These are phyloP conservation scores for Sogatella furcifera DNA, from an alignment of 1,140 invertebrate species.

Conservation along the genomic window DNA sequence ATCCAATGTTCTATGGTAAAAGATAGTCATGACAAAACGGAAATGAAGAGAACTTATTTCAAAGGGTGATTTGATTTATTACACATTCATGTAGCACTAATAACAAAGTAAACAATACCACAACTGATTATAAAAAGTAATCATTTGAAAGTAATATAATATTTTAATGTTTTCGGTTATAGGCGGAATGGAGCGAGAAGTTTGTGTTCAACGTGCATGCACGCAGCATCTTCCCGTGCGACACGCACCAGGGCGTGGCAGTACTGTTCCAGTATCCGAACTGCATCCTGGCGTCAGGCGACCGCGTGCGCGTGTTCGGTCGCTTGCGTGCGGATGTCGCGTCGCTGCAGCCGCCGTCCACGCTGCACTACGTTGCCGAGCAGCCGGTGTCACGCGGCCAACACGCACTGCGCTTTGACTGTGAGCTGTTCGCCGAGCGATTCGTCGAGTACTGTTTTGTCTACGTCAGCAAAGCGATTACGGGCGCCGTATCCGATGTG, in stretches of 20 bases:
- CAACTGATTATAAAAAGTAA: too few relatives aligned
- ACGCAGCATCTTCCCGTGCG: conserved; percentile 66
- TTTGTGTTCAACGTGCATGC: conserved; percentile 73
- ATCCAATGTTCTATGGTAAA: too few relatives aligned
- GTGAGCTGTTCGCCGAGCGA: conserved; percentile 67
- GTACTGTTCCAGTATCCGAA: conserved; percentile 72
- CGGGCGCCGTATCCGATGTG: conserved; percentile 67
- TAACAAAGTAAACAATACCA: too few relatives aligned
- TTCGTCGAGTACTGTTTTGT: conserved; percentile 78
- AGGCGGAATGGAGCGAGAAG: conserved; percentile 70
- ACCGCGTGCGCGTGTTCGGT: conserved; percentile 62
- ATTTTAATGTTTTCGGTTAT: too few relatives aligned
- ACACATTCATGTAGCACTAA: too few relatives aligned
- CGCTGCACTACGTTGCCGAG: conserved; percentile 52
- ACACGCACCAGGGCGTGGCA: conserved; percentile 48
- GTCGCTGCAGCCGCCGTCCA: conserved; percentile 44
- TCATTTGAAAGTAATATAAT: too few relatives aligned
- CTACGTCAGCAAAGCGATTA: conserved; percentile 70
- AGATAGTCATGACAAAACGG: too few relatives aligned
- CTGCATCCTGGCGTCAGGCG: conserved; percentile 58
- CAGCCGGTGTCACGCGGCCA: conserved; percentile 48
- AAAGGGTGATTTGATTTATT: too few relatives aligned
- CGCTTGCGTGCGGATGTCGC: conserved; percentile 51
- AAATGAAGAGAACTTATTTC: too few relatives aligned
- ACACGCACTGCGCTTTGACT: conserved; percentile 63